These are phyloP conservation scores for Chelon labrosus DNA, from an alignment of 2,797 vertebrate genomes.

Conservation along the genomic window DNA sequence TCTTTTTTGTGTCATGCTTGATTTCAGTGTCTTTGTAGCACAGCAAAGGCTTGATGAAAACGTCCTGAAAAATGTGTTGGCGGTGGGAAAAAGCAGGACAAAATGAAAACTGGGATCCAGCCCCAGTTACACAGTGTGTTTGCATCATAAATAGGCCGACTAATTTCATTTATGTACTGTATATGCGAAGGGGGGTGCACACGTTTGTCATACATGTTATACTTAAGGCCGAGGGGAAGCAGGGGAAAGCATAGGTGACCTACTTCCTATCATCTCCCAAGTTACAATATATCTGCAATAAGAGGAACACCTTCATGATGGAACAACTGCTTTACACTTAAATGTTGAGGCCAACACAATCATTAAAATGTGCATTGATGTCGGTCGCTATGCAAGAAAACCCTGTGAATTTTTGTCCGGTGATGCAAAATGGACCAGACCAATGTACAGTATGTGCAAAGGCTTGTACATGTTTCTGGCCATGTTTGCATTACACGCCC, in stretches of 20 bases:
- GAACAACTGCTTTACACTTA: background rate
- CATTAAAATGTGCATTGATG: background rate
- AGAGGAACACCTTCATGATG: conserved; percentile 24
- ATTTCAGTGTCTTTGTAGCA: conserved; percentile 8
- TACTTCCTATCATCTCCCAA: conserved; percentile 73
- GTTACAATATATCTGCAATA: conserved; percentile 65
- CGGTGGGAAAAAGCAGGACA: conserved; percentile 5
- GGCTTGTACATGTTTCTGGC: background rate
- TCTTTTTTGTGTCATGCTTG: conserved; percentile 13
- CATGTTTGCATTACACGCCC: background rate
- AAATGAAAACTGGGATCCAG: conserved; percentile 6
- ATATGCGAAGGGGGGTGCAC: conserved; percentile 15
- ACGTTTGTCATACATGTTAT: conserved; percentile 41
- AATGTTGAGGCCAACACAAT: too few relatives aligned
- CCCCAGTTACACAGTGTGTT: conserved; percentile 12
- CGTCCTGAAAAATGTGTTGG: conserved; percentile 11
- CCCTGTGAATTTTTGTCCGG: background rate
- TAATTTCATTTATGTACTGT: conserved; percentile 5
- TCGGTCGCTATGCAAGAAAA: background rate
- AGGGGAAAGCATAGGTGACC: conserved; percentile 50
- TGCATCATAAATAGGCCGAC: background rate
- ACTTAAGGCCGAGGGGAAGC: conserved; percentile 31
- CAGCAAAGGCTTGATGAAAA: conserved; percentile 1
- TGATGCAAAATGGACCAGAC: background rate
- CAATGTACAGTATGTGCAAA: background rate